Percentiles rank a stretch among this genome's conserved stretches.
These are phyloP conservation scores for Nerophis lumbriciformis DNA, from an alignment of 2,113 vertebrate genomes.

Conservation along the genomic window DNA sequence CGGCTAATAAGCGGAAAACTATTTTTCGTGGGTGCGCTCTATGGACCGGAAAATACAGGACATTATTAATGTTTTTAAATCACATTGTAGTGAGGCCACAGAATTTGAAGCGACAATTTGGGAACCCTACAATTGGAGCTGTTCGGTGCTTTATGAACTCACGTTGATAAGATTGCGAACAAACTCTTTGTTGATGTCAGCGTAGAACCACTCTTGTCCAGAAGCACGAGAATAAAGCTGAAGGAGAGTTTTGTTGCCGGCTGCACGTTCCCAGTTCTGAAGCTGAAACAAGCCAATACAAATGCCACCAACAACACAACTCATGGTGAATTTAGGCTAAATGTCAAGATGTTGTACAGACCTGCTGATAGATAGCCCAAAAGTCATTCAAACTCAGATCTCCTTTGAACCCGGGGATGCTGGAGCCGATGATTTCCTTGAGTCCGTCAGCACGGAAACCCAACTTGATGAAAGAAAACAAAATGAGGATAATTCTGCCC, in stretches of 20 bases:
- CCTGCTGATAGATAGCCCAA: conserved; percentile 49
- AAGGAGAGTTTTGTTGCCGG: conserved; percentile 48
- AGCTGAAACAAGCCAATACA: conserved; percentile 47
- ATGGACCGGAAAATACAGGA: too few species aligned
- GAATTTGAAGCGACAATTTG: too few species aligned
- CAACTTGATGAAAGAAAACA: conserved; percentile 44
- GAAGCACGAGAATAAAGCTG: conserved; percentile 47
- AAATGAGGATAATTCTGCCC: too few species aligned
- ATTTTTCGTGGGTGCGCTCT: too few species aligned
- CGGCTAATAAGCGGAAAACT: too few species aligned
- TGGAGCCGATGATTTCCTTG: conserved; percentile 47
- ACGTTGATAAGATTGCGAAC: conserved; percentile 54
- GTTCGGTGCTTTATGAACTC: conserved; percentile 9
- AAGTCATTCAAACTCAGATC: conserved; percentile 51
- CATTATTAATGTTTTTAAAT: too few species aligned
- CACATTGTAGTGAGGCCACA: too few species aligned
- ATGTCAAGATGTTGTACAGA: conserved; percentile 35
- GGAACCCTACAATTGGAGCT: neutral
- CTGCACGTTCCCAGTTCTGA: conserved; percentile 56
- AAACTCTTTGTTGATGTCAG: conserved; percentile 54
- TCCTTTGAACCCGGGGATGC: conserved; percentile 38
- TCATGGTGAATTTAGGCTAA: neutral
- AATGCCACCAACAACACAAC: neutral
- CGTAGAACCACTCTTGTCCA: conserved; percentile 69
- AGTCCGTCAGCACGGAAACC: conserved; percentile 62